Conservation (phyloP, 2,888 invertebrate species). For the Philonicus albiceps region DNA sequence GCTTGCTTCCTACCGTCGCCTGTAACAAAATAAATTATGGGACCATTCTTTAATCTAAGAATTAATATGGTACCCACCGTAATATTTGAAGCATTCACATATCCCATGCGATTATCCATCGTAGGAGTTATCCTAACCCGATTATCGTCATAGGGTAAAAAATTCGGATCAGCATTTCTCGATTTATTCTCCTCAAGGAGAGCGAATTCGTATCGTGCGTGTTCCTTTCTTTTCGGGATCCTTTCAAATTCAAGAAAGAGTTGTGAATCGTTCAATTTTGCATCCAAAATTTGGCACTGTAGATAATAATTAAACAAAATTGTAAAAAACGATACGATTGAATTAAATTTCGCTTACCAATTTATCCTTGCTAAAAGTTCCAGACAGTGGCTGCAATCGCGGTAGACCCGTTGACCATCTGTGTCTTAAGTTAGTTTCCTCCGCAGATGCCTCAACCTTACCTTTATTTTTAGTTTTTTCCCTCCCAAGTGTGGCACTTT, state of each 20-base stretch:
- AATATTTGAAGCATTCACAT: slow-evolving; percentile 92
- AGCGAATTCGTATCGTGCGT: slow-evolving; percentile 76
- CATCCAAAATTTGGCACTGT: slow-evolving; percentile 72
- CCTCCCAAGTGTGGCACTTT: slow-evolving; percentile 75
- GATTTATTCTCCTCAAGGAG: slow-evolving; percentile 73
- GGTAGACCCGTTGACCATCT: slow-evolving; percentile 78
- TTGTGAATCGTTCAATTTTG: slow-evolving; percentile 76
- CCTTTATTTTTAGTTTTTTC: slow-evolving; percentile 66
- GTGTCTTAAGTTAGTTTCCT: slow-evolving; percentile 66
- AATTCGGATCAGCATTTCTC: slow-evolving; percentile 66
- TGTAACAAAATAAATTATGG: slow-evolving; percentile 56
- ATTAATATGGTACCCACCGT: slow-evolving; percentile 67
- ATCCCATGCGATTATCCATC: slow-evolving; percentile 84
- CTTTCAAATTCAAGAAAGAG: slow-evolving; percentile 86
- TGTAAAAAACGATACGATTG: neutral
- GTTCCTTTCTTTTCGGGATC: slow-evolving; percentile 77
- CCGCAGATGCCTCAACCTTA: slow-evolving; percentile 54
- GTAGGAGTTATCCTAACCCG: slow-evolving; percentile 83
- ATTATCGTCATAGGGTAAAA: slow-evolving; percentile 91
- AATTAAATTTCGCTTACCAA: slow-evolving; percentile 67
- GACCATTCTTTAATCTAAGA: no score
- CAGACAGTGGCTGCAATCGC: slow-evolving; percentile 75
- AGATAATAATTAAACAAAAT: slow-evolving; percentile 50
- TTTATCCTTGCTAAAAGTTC: slow-evolving; percentile 80
- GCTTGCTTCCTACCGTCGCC: slow-evolving; percentile 83